Percentiles rank a stretch among this genome's conserved stretches.
Evolutionary conservation across 2,888 invertebrate genomes (phyloP).

Genomic region (Antheraea assamensis): DNA sequence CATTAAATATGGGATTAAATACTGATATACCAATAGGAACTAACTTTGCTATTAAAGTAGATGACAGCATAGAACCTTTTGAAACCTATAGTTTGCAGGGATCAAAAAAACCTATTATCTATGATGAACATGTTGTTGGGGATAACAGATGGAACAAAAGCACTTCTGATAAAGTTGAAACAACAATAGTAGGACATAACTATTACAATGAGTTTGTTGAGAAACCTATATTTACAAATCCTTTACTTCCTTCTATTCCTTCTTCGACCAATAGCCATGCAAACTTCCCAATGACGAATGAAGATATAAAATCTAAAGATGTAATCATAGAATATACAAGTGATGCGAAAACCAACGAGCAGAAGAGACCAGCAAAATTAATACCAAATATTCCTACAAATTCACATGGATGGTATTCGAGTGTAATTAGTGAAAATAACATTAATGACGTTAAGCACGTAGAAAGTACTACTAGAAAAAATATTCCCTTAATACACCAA

Average conservation of each 20-base stretch:
- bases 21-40: constrained; percentile 77
- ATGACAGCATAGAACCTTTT: constrained; percentile 62
- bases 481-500: constrained; percentile 67
- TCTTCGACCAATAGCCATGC: constrained; percentile 72
- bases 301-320: constrained; percentile 40
- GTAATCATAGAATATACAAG: constrained; percentile 51
- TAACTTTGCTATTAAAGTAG: constrained; percentile 75
- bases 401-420: constrained; percentile 77
- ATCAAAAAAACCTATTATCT: constrained; percentile 46
- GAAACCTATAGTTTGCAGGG: constrained; percentile 59
- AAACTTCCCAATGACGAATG: constrained; percentile 75
- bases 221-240: constrained; percentile 27
- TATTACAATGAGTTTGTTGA: constrained; percentile 38
- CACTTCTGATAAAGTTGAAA: constrained; percentile 37
- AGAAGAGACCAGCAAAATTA: constrained; percentile 62
- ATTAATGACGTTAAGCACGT: constrained; percentile 60
- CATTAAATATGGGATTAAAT: constrained; percentile 57
- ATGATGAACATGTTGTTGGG: constrained; percentile 49
- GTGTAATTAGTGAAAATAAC: constrained; percentile 60
- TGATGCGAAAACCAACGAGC: constrained; percentile 45
- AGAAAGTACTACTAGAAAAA: constrained; percentile 68
- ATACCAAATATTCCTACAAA: constrained; percentile 70
- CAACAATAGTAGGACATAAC: constrained; percentile 35
- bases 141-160: constrained; percentile 72
- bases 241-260: constrained; percentile 36